These are phyloP conservation scores for Gallinago undulata DNA, from an alignment of 2,113 vertebrate genomes.

Conservation along the genomic window DNA sequence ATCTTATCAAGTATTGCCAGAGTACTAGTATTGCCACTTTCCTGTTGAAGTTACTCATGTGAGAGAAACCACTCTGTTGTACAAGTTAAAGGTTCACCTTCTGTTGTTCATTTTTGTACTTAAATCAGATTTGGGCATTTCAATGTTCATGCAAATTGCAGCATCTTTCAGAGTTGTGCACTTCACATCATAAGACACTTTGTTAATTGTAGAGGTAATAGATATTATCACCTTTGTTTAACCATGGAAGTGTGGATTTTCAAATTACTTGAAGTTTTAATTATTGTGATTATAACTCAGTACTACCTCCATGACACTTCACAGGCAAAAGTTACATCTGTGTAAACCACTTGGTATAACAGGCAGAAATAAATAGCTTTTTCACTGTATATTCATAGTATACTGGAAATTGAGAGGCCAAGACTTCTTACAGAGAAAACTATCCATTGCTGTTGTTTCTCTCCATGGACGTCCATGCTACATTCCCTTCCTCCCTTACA, in stretches of 20 bases:
- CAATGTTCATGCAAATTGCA: not conserved
- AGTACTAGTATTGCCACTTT: not conserved
- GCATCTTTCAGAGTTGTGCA: not conserved
- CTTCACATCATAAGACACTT: not conserved
- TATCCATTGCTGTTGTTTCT: not conserved
- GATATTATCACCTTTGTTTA: not conserved
- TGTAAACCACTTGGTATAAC: not conserved
- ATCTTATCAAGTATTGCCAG: not conserved
- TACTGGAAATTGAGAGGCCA: not conserved
- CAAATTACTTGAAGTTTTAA: constrained; percentile 15
- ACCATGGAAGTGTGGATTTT: not conserved
- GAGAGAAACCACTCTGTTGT: not conserved
- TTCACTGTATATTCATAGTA: not conserved
- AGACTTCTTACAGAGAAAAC: not conserved
- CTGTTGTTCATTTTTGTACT: not conserved
- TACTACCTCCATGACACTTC: not conserved
- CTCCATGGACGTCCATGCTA: not conserved
- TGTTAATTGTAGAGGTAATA: not conserved
- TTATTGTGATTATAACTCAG: not conserved
- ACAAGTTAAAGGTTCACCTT: not conserved
- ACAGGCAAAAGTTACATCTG: not conserved
- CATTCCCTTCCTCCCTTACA: not conserved
- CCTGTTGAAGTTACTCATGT: not conserved
- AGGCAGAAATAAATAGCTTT: not conserved
- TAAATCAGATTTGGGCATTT: not conserved